phyloP scores from a whole-genome alignment of 2,888 invertebrate species.

The Cryptus armator region DNA sequence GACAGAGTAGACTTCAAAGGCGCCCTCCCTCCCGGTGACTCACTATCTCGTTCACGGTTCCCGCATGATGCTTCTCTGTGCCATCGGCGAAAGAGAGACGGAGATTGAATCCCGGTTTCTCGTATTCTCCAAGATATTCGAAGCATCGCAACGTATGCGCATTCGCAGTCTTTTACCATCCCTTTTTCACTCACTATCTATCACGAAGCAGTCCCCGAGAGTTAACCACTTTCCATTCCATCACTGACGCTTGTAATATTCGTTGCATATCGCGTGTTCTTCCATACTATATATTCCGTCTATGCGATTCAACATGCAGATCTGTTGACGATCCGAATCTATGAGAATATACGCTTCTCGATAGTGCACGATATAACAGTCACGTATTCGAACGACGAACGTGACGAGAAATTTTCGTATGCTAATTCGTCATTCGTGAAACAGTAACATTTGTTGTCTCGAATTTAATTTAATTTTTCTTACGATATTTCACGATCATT shows the following conservation, averaged over 20 bases:
- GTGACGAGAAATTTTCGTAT: conserved; percentile 37
- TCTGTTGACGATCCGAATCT: conserved; percentile 43
- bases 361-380: conserved; percentile 1
- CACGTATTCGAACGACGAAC: conserved; percentile 27
- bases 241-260: conserved; percentile 16
- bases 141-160: conserved; percentile 23
- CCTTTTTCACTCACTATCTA: conserved; percentile 17
- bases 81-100: conserved; percentile 23
- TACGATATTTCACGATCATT: neutral
- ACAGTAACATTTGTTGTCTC: neutral
- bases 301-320: conserved; percentile 39
- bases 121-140: conserved; percentile 38
- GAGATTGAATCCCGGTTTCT: conserved; percentile 40
- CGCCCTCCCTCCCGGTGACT: conserved; percentile 31
- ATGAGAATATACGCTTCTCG: neutral
- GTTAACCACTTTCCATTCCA: conserved; percentile 28
- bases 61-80: neutral
- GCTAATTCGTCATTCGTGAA: neutral
- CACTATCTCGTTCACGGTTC: conserved; percentile 37
- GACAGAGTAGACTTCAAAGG: conserved; percentile 39
- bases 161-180: conserved; percentile 18
- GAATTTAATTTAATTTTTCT: neutral
- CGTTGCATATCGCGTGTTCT: conserved; percentile 8
- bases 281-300: conserved; percentile 10
- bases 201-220: neutral